Percentiles rank a stretch among this genome's conserved stretches.
phyloP scores from a whole-genome alignment of 2,797 vertebrate genomes.

The Xenops minutus region DNA sequence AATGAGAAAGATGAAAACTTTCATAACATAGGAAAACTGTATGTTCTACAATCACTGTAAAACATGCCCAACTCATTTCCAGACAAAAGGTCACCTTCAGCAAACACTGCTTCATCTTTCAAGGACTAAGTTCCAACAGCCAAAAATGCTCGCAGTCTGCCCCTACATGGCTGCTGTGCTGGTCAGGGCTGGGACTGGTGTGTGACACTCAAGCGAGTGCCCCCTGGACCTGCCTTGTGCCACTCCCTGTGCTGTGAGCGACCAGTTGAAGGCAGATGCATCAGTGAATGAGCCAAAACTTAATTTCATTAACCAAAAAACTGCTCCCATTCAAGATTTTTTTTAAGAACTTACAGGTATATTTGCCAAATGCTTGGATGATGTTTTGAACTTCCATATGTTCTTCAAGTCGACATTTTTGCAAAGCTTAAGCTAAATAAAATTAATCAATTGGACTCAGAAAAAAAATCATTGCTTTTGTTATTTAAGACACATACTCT shows the following conservation, averaged over 20 bases:
- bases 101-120: not conserved
- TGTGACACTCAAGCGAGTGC: rapidly evolving
- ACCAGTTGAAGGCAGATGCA: not conserved
- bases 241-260: not conserved
- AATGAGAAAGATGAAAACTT: not conserved
- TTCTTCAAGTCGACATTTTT: not conserved
- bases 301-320: not conserved
- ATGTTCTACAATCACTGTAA: not conserved
- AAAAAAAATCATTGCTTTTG: not conserved
- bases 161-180: rapidly evolving
- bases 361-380: not conserved
- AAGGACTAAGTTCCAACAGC: not conserved
- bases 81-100: not conserved
- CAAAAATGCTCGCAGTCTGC: not conserved
- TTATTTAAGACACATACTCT: not conserved
- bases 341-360: not conserved
- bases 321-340: not conserved
- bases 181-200: not conserved
- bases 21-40: not conserved
- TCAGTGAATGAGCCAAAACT: not conserved
- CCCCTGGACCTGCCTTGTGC: not conserved
- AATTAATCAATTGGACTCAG: not conserved
- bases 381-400: not conserved
- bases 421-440: not conserved
- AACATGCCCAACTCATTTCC: not conserved